Evolutionary conservation across 1,140 invertebrate genomes (phyloP).

Genomic region (Chrysoperla carnea): DNA sequence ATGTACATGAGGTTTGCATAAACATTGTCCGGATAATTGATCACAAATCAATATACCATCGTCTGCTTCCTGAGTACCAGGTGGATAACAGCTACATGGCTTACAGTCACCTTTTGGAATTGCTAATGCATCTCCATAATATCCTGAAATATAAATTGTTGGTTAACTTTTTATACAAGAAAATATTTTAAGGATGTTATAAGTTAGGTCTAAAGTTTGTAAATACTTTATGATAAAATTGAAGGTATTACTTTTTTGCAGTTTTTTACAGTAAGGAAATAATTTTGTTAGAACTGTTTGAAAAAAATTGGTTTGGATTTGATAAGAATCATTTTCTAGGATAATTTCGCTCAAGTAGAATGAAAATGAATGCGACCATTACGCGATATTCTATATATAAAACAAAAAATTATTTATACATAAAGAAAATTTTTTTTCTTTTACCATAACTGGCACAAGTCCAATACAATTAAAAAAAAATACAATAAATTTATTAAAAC

Average conservation of each 20-base stretch:
- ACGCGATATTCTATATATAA: background rate
- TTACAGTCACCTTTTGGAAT: conserved; percentile 80
- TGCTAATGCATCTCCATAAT: conserved; percentile 75
- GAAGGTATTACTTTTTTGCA: no score
- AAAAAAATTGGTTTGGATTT: no score
- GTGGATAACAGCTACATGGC: conserved; percentile 64
- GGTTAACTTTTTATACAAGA: conserved; percentile 4
- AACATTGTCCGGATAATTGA: conserved; percentile 64
- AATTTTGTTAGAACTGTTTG: no score
- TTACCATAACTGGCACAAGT: background rate
- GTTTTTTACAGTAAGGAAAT: no score
- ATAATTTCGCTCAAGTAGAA: no score
- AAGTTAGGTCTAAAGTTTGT: no score
- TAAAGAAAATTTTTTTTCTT: background rate
- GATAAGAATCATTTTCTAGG: no score
- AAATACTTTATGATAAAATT: no score
- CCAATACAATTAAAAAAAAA: background rate
- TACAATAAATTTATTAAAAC: conserved; percentile 1
- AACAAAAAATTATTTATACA: background rate
- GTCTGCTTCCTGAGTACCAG: conserved; percentile 54
- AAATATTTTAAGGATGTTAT: no score
- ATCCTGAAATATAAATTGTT: conserved; percentile 31
- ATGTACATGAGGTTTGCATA: conserved; percentile 70
- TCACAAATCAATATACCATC: conserved; percentile 61
- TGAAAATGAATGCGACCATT: no score